Evolutionary conservation across 2,888 invertebrate genomes (phyloP).

Genomic region (Clostera curtula): DNA sequence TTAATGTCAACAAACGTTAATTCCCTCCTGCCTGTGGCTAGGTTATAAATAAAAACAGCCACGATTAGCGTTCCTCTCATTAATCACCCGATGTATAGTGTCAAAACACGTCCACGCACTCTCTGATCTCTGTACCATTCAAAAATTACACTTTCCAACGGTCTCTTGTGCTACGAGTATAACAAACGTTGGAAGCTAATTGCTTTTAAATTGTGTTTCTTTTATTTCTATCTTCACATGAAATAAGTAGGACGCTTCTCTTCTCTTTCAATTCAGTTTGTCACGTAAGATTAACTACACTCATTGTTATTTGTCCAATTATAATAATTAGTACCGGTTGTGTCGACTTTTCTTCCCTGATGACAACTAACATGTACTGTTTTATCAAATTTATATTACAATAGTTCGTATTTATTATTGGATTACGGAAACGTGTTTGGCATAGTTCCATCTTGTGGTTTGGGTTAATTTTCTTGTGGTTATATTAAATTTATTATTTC

Average conservation of each 20-base stretch:
- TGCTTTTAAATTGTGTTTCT: constrained; percentile 36
- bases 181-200: constrained; percentile 36
- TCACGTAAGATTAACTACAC: constrained; percentile 20
- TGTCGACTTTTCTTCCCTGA: constrained; percentile 6
- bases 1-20: constrained; percentile 45
- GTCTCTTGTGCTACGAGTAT: constrained; percentile 24
- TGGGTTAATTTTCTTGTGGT: constrained; percentile 25
- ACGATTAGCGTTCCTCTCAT: constrained; percentile 55
- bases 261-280: constrained; percentile 20
- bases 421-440: constrained; percentile 35
- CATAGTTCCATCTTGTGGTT: constrained; percentile 29
- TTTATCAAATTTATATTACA: constrained; percentile 22
- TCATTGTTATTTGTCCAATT: constrained; percentile 17
- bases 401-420: constrained; percentile 35
- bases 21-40: constrained; percentile 38
- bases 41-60: constrained; percentile 52
- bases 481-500: constrained; percentile 22
- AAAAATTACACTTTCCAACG: constrained; percentile 38
- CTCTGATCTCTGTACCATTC: constrained; percentile 54
- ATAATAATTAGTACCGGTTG: constrained; percentile 8
- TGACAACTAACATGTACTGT: constrained; percentile 8
- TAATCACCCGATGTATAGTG: constrained; percentile 59
- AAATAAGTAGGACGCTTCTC: constrained; percentile 23
- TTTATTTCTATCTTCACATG: constrained; percentile 21
- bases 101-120: constrained; percentile 56